phyloP scores from a whole-genome alignment of 2,113 vertebrate genomes.

The Lampris incognitus region DNA sequence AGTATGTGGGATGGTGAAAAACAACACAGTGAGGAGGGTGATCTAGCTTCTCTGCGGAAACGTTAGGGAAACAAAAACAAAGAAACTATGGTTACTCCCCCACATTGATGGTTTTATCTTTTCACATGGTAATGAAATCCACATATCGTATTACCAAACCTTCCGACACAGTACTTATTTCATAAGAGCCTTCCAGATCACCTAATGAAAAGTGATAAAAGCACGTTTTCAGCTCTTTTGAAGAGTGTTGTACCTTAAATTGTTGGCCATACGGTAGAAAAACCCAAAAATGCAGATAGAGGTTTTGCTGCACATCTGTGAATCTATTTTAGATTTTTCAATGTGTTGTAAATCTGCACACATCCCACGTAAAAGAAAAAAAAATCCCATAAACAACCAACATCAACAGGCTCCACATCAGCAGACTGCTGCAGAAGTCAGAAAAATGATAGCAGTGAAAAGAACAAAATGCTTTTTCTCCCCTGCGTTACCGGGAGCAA shows the following conservation, averaged over 20 bases:
- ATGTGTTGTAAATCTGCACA: neutral
- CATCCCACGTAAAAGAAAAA: slow-evolving; percentile 1
- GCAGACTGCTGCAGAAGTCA: slow-evolving; percentile 3
- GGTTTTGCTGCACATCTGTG: neutral
- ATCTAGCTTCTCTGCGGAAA: slow-evolving; percentile 5
- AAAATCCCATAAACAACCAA: neutral
- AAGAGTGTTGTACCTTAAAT: neutral
- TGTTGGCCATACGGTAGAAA: neutral
- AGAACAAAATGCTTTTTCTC: neutral
- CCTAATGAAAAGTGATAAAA: too few species aligned
- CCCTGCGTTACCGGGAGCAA: slow-evolving; percentile 21
- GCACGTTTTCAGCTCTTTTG: neutral
- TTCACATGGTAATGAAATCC: neutral
- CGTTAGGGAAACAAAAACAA: slow-evolving; percentile 2
- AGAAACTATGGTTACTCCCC: neutral
- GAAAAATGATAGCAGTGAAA: neutral
- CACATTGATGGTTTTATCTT: slow-evolving; percentile 11
- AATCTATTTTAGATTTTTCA: neutral
- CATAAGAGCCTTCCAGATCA: neutral
- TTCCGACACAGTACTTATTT: slow-evolving; percentile 3
- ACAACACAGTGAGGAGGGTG: slow-evolving; percentile 7
- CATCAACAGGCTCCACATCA: neutral
- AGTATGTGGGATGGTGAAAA: slow-evolving; percentile 28
- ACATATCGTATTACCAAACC: slow-evolving; percentile 16
- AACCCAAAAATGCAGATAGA: too few species aligned